Base-by-base conservation (phyloP, 2,888 invertebrate genomes). In the Odontocolon sp. region DNA sequence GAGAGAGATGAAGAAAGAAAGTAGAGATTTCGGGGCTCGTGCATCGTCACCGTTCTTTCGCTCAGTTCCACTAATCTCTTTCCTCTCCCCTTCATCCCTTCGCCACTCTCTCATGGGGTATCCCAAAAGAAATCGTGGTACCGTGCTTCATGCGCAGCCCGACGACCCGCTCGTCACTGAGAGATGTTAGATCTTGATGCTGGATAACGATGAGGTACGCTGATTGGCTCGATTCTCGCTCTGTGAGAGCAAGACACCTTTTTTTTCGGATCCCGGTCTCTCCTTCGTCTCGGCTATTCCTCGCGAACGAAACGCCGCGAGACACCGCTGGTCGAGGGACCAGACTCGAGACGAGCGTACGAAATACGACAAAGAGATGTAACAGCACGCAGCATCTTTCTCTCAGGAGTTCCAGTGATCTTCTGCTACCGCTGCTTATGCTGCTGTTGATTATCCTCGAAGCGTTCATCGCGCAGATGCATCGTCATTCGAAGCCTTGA, bases 401-500 rank as follows among this genome's bases (percentile, higher is more conserved):
- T 26, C 38, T 16, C 50, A n/a, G 33, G 64, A 50, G 56, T 33
- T 21, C 36, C 6, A 31, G 73, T 33, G 14, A 26, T n/a, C 4
- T 21, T 11, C 11, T 18, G 42, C 71, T 47, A 54, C 64, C 26
- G 72, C 64, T 56, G 57, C 59, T 61, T 50, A 45, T 33, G 61
- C 67, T 45, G 57, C 56, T 36, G 28, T 28, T 26, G 61, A 57
- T 57, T 63, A 33, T 63, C 31, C 45, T 16, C 28, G 1, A n/a
- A 14, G 21, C 28, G 47, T 54, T 68, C 54, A 71, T 54, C 28
- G 8, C 36, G 16, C 16, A 66, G 54, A 79, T 66, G 77, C 79
- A 80, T 56, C 83, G 82, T 85, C 84, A 83, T 82, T 81, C 79
- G 74, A 80, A 71, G 67, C 69, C 80, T 78, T 76, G 77, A 61